Conservation (phyloP, 2,113 vertebrate species). For the Colius striatus region DNA sequence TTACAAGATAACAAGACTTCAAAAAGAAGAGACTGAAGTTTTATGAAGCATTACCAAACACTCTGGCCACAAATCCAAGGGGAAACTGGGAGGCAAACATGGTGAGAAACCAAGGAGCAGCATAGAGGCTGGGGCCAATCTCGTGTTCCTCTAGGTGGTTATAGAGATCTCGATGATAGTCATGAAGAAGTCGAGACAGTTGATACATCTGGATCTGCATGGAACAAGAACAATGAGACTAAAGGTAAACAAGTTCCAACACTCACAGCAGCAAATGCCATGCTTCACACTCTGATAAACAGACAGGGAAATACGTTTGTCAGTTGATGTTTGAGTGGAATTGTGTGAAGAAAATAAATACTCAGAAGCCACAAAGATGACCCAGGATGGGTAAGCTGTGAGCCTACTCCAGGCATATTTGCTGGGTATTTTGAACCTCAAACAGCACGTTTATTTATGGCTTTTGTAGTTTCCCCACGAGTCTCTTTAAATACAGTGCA, state of each 20-base stretch:
- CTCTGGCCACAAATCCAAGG: constrained; percentile 83
- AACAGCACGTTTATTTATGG: not conserved
- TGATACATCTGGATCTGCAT: constrained; percentile 87
- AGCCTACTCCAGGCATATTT: not conserved
- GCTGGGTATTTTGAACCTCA: not conserved
- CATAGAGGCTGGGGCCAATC: constrained; percentile 85
- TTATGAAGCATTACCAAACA: constrained; percentile 78
- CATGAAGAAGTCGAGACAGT: constrained; percentile 84
- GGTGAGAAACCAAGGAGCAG: constrained; percentile 86
- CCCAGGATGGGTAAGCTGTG: not conserved
- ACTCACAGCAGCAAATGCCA: not conserved
- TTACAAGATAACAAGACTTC: not conserved
- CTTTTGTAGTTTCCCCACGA: not conserved
- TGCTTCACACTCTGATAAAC: not conserved
- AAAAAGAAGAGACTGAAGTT: not conserved
- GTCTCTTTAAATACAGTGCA: not conserved
- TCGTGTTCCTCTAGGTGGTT: constrained; percentile 83
- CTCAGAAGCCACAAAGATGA: not conserved
- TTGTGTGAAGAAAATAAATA: not conserved
- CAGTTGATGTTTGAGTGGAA: not conserved
- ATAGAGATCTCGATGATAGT: constrained; percentile 84
- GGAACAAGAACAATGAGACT: not conserved
- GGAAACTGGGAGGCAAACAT: constrained; percentile 86
- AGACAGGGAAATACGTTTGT: not conserved
- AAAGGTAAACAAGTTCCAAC: not conserved